phyloP scores from a whole-genome alignment of 1,140 invertebrate species.

The Saccostrea cuccullata region DNA sequence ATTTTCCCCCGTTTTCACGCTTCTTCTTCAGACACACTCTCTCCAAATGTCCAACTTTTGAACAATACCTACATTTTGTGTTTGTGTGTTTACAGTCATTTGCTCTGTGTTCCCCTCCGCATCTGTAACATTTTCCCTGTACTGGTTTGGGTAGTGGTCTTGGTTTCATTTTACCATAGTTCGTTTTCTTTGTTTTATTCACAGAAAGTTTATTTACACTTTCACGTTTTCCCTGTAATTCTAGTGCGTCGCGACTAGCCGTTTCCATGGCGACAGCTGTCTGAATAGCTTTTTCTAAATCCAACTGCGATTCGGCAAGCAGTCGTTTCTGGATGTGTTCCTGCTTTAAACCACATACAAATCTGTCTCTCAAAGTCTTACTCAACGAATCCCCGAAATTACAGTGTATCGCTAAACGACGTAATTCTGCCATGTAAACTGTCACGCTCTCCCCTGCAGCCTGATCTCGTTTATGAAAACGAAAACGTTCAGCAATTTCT shows the following conservation, averaged over 20 bases:
- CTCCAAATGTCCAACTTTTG: not conserved
- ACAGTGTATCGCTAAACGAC: constrained; percentile 53
- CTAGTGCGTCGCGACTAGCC: constrained; percentile 38
- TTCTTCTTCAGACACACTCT: not conserved
- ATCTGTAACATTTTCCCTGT: not conserved
- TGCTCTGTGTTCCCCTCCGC: not conserved
- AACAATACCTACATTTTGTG: not conserved
- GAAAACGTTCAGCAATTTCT: constrained; percentile 59
- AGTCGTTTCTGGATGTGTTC: constrained; percentile 56
- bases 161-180: not conserved
- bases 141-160: not conserved
- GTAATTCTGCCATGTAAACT: constrained; percentile 40
- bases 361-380: constrained; percentile 56
- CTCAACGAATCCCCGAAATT: constrained; percentile 53
- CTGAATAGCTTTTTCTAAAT: constrained; percentile 47
- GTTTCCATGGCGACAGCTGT: constrained; percentile 57
- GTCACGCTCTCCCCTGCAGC: constrained; percentile 37
- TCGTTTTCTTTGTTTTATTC: not conserved
- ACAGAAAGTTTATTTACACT: not conserved
- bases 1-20: no score
- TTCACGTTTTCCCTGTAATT: no score
- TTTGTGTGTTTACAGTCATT: not conserved
- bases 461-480: constrained; percentile 60
- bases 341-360: constrained; percentile 57
- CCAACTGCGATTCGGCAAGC: constrained; percentile 46